Evolutionary conservation across 2,888 invertebrate genomes (phyloP).

Genomic region (Zonitis immaculata): DNA sequence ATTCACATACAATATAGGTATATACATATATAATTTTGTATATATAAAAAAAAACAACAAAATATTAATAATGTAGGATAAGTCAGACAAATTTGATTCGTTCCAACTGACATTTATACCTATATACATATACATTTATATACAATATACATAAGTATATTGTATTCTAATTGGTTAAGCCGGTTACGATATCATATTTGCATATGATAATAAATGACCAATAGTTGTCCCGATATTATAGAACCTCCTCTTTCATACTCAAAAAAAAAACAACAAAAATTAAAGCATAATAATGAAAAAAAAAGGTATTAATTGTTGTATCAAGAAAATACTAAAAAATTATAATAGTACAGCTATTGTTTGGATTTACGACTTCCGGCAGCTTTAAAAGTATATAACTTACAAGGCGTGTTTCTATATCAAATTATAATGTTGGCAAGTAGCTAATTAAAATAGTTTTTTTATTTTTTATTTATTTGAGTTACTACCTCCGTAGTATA

Average conservation of each 20-base stretch:
- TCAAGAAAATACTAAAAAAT: no score
- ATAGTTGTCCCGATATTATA: conserved; percentile 19
- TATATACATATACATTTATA: no score
- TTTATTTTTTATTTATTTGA: no score
- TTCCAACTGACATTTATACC: conserved; percentile 21
- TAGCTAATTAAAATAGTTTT: conserved; percentile 21
- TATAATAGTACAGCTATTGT: no score
- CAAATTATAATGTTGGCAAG: conserved; percentile 22
- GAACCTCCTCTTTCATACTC: conserved; percentile 25
- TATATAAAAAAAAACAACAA: no score
- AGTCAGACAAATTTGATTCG: conserved; percentile 25
- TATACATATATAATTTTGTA: no score
- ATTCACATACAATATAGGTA: no score
- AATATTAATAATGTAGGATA: no score
- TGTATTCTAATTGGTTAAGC: conserved; percentile 26
- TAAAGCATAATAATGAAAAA: no score
- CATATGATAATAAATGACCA: conserved; percentile 26
- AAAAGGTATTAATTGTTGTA: no score
- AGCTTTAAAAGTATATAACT: conserved; percentile 12
- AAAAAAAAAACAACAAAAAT: conserved; percentile 15
- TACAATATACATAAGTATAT: no score
- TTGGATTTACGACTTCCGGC: conserved; percentile 23
- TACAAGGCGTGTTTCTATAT: conserved; percentile 20
- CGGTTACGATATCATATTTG: conserved; percentile 25
- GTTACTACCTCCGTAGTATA: conserved; percentile 20